phyloP scores from a whole-genome alignment of 2,888 invertebrate genomes.

The Euphydryas editha region DNA sequence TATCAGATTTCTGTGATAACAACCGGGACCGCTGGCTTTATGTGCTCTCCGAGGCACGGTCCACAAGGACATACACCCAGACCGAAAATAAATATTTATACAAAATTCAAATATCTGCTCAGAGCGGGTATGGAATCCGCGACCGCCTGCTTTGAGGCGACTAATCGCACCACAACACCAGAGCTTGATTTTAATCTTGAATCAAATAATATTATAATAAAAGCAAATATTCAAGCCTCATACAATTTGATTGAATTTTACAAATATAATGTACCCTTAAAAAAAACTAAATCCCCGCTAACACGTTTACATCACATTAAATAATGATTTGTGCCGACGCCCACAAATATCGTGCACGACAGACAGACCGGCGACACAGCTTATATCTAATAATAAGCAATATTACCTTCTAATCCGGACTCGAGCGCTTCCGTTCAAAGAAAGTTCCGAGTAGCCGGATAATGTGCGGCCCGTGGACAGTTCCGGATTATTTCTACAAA shows the following conservation, averaged over 20 bases:
- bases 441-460: constrained; percentile 35
- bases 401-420: constrained; percentile 47
- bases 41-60: too few relatives aligned
- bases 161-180: too few relatives aligned
- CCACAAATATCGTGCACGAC: constrained; percentile 51
- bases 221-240: background rate
- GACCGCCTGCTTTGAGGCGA: too few relatives aligned
- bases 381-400: constrained; percentile 16
- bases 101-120: too few relatives aligned
- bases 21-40: too few relatives aligned
- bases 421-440: constrained; percentile 36
- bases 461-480: background rate
- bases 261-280: constrained; percentile 4
- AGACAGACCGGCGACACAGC: constrained; percentile 36
- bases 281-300: constrained; percentile 32
- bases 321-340: constrained; percentile 52
- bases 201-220: too few relatives aligned
- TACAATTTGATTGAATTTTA: constrained; percentile 10
- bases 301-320: constrained; percentile 29
- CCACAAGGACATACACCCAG: too few relatives aligned
- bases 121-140: too few relatives aligned
- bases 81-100: too few relatives aligned
- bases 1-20: too few relatives aligned
- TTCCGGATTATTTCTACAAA: constrained; percentile 8
- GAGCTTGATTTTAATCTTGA: too few relatives aligned